Percentiles rank a stretch among this genome's conserved stretches.
Evolutionary conservation across 1,140 invertebrate genomes (phyloP).

Genomic region (Globodera rostochiensis): DNA sequence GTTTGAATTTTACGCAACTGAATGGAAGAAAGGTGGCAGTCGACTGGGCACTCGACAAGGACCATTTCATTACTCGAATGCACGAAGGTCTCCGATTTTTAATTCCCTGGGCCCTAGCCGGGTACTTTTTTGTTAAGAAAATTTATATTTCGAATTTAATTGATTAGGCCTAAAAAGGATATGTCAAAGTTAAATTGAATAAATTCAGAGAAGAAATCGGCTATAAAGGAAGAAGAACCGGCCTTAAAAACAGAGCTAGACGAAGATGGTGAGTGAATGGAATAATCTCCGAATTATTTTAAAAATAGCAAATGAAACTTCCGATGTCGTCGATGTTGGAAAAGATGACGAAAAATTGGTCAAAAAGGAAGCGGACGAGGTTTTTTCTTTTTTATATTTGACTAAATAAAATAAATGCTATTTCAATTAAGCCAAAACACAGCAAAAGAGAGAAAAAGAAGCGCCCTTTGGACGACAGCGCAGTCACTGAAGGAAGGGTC

Average conservation of each 20-base stretch:
- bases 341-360: neutral
- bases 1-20: constrained; percentile 51
- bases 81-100: constrained; percentile 29
- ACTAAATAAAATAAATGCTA: neutral
- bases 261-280: constrained; percentile 15
- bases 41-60: constrained; percentile 54
- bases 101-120: neutral
- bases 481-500: constrained; percentile 46
- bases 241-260: constrained; percentile 5
- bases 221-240: neutral
- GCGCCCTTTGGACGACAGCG: constrained; percentile 30
- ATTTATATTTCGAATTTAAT: constrained; percentile 11
- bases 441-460: constrained; percentile 4
- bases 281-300: neutral
- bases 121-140: constrained; percentile 29
- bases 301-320: neutral
- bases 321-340: neutral
- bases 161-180: neutral
- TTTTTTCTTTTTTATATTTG: too few relatives aligned
- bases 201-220: neutral
- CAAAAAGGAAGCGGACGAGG: neutral
- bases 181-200: neutral
- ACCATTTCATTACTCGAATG: constrained; percentile 36
- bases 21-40: constrained; percentile 54
- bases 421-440: neutral